Evolutionary conservation across 1,140 invertebrate genomes (phyloP), one percentile per base, ranked within the genome.

Genomic region (Caenorhabditis tropicalis): DNA sequence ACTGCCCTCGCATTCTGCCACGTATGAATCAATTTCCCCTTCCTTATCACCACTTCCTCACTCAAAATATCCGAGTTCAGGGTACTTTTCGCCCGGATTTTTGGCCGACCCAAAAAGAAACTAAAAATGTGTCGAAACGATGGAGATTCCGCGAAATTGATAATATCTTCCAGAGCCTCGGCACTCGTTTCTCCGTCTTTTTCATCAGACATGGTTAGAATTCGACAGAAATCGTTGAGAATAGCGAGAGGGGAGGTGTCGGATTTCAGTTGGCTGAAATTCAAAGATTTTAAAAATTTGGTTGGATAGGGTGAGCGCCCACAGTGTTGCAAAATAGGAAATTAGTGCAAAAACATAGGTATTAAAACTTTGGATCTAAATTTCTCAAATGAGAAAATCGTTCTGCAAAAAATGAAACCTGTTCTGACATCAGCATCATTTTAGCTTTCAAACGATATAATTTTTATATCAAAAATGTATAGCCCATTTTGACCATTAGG

Each of bases 1-100:
- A 74, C 65, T 12, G 65, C 65, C 27, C 65, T 39, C 65, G 65
- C 65, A 74, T 74, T 74, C 15, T 43, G 65, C 65, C 65, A 74
- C 36, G 36, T 74, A 2, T 74, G 65, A 74, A 74, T 74, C 29
- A 74, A 12, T 29, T 74, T 74, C 0, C 65, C 65, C 15, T 74
- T 74, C n/a, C 65, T 12, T 24, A 74, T 74, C 65, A 24, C 15
- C 16, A 74, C 65, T 74, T 74, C 65, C 15, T 74, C 65, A 43
- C 65, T 74, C 2, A 74, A 10, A 43, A 74, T 74, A 27, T 74
- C 65, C 6, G 36, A 74, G 9, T 43, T 74, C 36, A 74, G 15
- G 1, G 65, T 74, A 43, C 65, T 74, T 29, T 74, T 74, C 36
- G 65, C 65, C 19, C 65, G 36, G 15, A 74, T 74, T 46, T 36